Base-by-base conservation (phyloP, 2,888 invertebrate species). In the Thymelicus lineola region DNA sequence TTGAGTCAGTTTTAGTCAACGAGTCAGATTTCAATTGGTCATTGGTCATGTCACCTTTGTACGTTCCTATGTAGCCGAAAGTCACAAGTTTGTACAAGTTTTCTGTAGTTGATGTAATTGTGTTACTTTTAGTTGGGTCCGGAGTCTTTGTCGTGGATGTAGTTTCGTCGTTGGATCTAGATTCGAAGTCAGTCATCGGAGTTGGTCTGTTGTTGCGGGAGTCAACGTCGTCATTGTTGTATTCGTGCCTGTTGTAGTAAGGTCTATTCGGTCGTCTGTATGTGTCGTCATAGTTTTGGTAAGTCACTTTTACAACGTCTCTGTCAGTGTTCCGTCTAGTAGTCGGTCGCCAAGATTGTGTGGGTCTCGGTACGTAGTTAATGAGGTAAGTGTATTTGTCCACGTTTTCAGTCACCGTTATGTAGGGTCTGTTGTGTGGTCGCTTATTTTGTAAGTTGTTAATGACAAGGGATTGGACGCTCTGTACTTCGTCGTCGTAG, bases 311-410 rank as follows among this genome's bases (percentile, higher is more conserved):
- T 7, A 94, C 91, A 38, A 91, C 88, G 78, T 93, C 90, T 72
- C 83, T 81, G 77, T 94, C 89, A 72, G 86, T 75, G 64, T 80
- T 82, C 74, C 85, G 80, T 83, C 84, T 86, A 48, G 91, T 93
- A 1, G 88, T 87, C 69, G 87, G 87, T 83, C 93, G 85, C 86
- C 89, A 93, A 2, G 93, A 88, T 76, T 91, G 89, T 36, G 94
- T 94, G 60, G 94, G 90, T 84, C 90, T 84, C 0, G 94, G 94
- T n/a, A 94, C 94, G 72, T 94, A 94, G 75, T 94, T 94, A 14
- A 94, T 94, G 0, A 94, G 81, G 74, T 94, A 94, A 68, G 94
- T 94, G 70, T 88, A 94, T 82, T 91, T 92, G 83, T 94, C 87
- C 66, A 88, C 82, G 73, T 93, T 93, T 80, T 92, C 93, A 71